These are phyloP conservation scores for Carposina sasakii DNA, from an alignment of 1,140 invertebrate genomes.

Conservation along the genomic window DNA sequence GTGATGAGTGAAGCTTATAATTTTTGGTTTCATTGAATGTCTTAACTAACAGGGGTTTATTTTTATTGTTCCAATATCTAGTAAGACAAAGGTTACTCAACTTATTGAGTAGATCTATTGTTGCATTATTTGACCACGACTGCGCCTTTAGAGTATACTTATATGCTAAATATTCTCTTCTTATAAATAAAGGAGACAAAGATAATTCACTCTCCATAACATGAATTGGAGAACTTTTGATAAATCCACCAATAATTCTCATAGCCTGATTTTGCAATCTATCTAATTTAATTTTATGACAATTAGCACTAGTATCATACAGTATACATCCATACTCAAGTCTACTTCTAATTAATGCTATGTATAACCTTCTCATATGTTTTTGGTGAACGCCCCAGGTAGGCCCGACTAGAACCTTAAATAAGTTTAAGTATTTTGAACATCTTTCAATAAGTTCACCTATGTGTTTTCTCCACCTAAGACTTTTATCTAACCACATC, in stretches of 20 bases:
- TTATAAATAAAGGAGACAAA: neutral
- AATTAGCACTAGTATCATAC: neutral
- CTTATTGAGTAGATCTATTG: neutral
- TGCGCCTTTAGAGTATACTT: neutral
- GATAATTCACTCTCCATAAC: conserved; percentile 3
- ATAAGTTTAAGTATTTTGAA: neutral
- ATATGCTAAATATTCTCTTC: neutral
- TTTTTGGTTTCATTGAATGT: neutral
- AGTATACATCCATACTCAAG: neutral
- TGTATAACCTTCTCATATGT: conserved; percentile 1
- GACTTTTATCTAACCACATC: neutral
- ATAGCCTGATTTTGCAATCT: neutral
- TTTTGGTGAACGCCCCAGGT: neutral
- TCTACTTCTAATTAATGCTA: neutral
- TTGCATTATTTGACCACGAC: neutral
- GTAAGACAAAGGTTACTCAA: neutral
- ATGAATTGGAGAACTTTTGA: conserved; percentile 3
- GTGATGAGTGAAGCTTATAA: neutral
- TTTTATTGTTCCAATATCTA: neutral
- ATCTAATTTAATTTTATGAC: neutral
- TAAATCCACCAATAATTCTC: conserved; percentile 1
- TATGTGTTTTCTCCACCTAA: neutral
- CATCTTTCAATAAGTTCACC: neutral
- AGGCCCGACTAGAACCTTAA: neutral
- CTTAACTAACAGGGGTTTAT: neutral